Evolutionary conservation across 2,113 vertebrate species (phyloP), one percentile per base, ranked within the genome.

Genomic region (Podarcis cretensis): DNA sequence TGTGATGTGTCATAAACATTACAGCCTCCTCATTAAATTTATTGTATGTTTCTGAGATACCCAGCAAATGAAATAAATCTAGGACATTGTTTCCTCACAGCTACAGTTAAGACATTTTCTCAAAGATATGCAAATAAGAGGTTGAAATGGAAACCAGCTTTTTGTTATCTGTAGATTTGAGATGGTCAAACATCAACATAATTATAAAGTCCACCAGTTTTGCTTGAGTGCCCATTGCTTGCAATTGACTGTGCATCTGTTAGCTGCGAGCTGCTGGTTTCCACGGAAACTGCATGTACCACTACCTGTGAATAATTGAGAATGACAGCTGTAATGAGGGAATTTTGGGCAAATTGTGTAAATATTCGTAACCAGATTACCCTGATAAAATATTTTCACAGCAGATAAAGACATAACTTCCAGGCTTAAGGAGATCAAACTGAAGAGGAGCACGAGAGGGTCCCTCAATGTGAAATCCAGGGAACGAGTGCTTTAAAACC

Each of bases 281-380:
- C 95, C 96, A 95, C 32, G 96, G 96, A 95, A 96, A 96, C 96
- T 88, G 92, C 92, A 92, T 95, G 93, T 94, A 90, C 90, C 85
- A 2, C 92, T 96, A 96, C 95, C 95, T 97, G 93, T 92, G 95
- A 95, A 95, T 96, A 96, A 95, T 95, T 87, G 95, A 96, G 92
- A 95, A 90, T 92, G 89, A 91, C 94, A 94, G 92, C 84, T 94
- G 91, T 96, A 95, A 96, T 95, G 91, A 94, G 82, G 90, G 93
- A 95, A 95, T 95, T 95, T 94, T 84, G 93, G 93, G 87, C 89
- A 89, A 95, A 95, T 93, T 87, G 94, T 91, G 93, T 95, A 94
- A 96, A 95, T 97, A 95, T 91, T 94, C 59, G n/a, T 94, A 92
- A 93, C 94, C 91, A 95, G 94, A 96, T 96, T 94, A 94, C 86